A percentile compares a stretch with the other conserved stretches of the same genome.
phyloP scores from a whole-genome alignment of 92 coral and sea anemone genomes.

The Epizoanthus stellaris region DNA sequence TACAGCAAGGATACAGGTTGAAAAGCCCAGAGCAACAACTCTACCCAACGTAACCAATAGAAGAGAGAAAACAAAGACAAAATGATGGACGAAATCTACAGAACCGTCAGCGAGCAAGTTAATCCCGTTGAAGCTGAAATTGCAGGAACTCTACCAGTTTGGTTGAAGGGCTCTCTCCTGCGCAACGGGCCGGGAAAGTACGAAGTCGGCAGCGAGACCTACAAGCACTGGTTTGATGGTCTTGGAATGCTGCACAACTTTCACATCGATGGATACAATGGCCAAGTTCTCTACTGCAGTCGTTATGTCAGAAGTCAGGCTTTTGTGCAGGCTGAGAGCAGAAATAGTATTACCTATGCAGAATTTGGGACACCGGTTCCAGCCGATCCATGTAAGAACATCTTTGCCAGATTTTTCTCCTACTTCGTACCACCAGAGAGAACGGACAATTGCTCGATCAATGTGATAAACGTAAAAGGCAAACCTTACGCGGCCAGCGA shows the following conservation, averaged over 20 bases:
- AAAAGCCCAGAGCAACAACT: too few species aligned
- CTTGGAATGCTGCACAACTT: constrained; percentile 90
- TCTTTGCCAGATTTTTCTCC: constrained; percentile 95
- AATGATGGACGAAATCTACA: constrained; percentile 92
- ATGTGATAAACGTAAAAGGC: constrained; percentile 77
- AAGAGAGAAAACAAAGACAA: background rate
- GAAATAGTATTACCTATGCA: constrained; percentile 83
- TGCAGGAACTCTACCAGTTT: constrained; percentile 77
- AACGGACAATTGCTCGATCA: constrained; percentile 91
- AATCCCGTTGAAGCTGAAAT: constrained; percentile 79
- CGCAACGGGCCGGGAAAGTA: constrained; percentile 98
- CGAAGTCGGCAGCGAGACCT: constrained; percentile 86
- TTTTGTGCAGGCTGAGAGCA: constrained; percentile 73
- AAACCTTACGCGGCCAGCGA: constrained; percentile 90
- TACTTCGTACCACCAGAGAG: constrained; percentile 90
- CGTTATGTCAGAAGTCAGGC: constrained; percentile 91
- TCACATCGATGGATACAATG: constrained; percentile 72
- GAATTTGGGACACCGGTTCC: constrained; percentile 97
- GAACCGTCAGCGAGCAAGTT: constrained; percentile 84
- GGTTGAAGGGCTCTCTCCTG: constrained; percentile 92
- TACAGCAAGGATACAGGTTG: too few species aligned
- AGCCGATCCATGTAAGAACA: constrained; percentile 95
- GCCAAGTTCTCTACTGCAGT: constrained; percentile 87
- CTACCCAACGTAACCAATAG: too few species aligned
- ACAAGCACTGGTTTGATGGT: constrained; percentile 99